Conservation (phyloP, 64 coral and sea anemone genomes). For the Anthopleura sola region DNA sequence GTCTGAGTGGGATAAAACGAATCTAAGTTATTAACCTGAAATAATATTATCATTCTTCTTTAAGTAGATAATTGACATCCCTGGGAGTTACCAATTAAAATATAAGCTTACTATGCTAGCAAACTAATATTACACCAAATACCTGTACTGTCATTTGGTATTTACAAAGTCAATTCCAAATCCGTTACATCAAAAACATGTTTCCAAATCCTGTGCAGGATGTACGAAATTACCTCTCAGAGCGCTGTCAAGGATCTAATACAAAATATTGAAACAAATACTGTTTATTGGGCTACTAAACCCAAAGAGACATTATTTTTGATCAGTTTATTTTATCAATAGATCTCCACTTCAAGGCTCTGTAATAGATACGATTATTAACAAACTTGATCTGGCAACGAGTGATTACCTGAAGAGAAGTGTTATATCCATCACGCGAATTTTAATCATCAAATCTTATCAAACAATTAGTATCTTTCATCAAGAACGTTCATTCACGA, state of each 20-base stretch:
- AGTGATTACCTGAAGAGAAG: neutral
- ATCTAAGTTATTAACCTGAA: neutral
- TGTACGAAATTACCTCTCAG: neutral
- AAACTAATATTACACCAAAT: neutral
- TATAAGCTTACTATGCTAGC: neutral
- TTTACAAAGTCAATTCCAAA: neutral
- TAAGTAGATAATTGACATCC: conserved; percentile 8
- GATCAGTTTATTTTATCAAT: too few relatives aligned
- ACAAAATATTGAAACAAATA: too few relatives aligned
- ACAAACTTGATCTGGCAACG: neutral
- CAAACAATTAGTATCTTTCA: conserved; percentile 7
- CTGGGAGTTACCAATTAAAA: neutral
- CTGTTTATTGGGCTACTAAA: neutral
- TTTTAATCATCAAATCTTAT: conserved; percentile 4
- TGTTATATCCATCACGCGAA: neutral
- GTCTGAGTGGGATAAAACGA: neutral
- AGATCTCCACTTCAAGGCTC: neutral
- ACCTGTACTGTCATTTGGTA: neutral
- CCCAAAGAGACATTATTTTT: too few relatives aligned
- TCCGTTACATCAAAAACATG: neutral
- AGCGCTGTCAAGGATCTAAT: neutral
- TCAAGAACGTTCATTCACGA: neutral
- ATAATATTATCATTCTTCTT: neutral
- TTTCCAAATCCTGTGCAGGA: neutral
- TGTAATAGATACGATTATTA: neutral